Conservation (phyloP, 1,140 invertebrate genomes). For the Ceratina japonica region DNA sequence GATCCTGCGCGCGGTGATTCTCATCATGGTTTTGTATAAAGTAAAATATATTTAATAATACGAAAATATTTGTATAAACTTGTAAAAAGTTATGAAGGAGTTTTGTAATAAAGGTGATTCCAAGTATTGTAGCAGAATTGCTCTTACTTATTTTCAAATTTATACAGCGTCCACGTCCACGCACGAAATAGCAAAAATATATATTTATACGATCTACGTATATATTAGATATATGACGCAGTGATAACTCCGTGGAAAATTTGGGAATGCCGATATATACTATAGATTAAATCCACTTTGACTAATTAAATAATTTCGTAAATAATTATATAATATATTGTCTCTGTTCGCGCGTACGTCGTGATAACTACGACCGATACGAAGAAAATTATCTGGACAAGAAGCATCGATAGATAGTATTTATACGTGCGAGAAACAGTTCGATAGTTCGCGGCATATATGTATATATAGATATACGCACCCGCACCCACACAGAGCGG, state of each 20-base stretch:
- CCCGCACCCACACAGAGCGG: too few species aligned
- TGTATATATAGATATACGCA: too few species aligned
- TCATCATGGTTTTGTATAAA: neutral
- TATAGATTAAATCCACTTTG: neutral
- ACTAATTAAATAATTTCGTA: neutral
- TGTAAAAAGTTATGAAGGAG: slow-evolving; percentile 6
- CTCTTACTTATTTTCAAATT: neutral
- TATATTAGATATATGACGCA: neutral
- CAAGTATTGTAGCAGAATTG: too few species aligned
- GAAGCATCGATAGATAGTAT: too few species aligned
- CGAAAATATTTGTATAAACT: slow-evolving; percentile 7
- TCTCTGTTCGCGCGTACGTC: neutral
- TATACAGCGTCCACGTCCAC: neutral
- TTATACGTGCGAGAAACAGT: too few species aligned
- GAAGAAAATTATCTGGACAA: slow-evolving; percentile 25
- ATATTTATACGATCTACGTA: neutral
- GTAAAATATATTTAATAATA: neutral
- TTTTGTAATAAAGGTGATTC: slow-evolving; percentile 1
- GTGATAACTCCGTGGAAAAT: neutral
- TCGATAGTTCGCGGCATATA: too few species aligned
- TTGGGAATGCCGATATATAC: too few species aligned
- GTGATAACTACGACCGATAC: slow-evolving; percentile 18
- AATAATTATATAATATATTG: neutral
- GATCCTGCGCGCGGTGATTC: neutral
- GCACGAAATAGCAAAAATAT: neutral